phyloP scores from a whole-genome alignment of 2,888 invertebrate species.

The Tinea semifulvella region DNA sequence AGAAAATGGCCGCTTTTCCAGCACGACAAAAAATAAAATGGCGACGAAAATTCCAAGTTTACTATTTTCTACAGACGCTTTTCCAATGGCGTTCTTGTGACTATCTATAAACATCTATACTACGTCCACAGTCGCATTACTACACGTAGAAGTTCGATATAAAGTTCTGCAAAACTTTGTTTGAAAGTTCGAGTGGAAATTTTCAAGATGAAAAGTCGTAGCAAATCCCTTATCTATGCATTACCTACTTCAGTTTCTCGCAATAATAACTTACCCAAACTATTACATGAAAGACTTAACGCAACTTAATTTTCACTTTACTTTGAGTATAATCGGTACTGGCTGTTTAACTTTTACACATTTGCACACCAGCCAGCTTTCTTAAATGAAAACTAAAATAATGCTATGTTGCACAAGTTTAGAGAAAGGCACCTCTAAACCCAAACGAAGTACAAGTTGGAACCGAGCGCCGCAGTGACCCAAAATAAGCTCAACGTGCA shows the following conservation, averaged over 20 bases:
- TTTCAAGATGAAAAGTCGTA: constrained; percentile 66
- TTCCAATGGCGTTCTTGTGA: constrained; percentile 25
- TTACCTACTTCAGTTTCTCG: constrained; percentile 24
- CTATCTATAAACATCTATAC: neutral
- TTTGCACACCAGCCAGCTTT: constrained; percentile 67
- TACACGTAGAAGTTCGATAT: constrained; percentile 17
- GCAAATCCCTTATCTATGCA: constrained; percentile 7
- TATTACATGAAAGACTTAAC: constrained; percentile 51
- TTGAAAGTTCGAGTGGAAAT: constrained; percentile 66
- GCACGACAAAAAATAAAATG: constrained; percentile 69
- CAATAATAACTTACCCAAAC: constrained; percentile 45
- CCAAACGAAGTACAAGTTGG: constrained; percentile 52
- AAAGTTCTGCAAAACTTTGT: constrained; percentile 56
- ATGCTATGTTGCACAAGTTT: constrained; percentile 56
- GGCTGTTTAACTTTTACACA: constrained; percentile 26
- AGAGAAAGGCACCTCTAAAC: constrained; percentile 60
- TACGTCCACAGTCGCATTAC: neutral
- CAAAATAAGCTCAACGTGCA: constrained; percentile 57
- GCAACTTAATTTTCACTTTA: constrained; percentile 19
- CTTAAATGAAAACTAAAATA: constrained; percentile 48
- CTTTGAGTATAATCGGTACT: constrained; percentile 23
- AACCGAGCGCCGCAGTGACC: constrained; percentile 57
- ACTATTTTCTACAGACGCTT: constrained; percentile 61
- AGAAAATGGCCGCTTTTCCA: constrained; percentile 70
- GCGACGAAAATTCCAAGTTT: constrained; percentile 68